Base-by-base conservation (phyloP, 1,140 invertebrate species). In the Achatina immaculata region DNA sequence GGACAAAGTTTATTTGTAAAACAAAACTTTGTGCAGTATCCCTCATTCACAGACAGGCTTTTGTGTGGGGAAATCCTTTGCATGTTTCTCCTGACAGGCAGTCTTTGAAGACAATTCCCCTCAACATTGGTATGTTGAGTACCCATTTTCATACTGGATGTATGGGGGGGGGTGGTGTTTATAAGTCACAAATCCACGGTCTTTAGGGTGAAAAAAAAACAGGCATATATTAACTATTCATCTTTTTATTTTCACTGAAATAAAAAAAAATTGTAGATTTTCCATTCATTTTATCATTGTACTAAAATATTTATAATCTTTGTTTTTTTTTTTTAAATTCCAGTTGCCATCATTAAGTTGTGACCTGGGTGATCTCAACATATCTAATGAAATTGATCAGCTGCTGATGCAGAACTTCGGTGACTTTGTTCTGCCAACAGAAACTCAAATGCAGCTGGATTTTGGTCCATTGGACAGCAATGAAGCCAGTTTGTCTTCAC, bases 321-420 rank as follows among this genome's bases (percentile, higher is more conserved):
- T 45, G 11, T 42, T n/a, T 36, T 78, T 66, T 45, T 45, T 79
- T 14, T 80, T n/a, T 72, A 21, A 62, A 24, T 40, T 31, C 4
- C 78, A 80, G 68, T 48, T 71, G 31, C 78, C 78, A 42, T 72
- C 78, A 6, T 34, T 80, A 40, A 80, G 36, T 28, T 80, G 68
- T 72, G 78, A 80, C 43, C 36, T 80, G 19, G 78, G 66, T n/a
- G 78, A 80, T 68, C 16, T 80, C n/a, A 58, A 36, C 78, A 62
- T 58, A 40, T 48, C 78, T n/a, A 80, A 9, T 48, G 78, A 80
- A 31, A 51, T 80, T 51, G 78, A 80, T 40, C 78, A 80, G 31
- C 58, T 80, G 19, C 45, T 80, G 4, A 7, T 58, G 21, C 78
- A 80, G 42, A 72, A 43, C 16, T 71, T 80, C 21, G 34, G 48